These are phyloP conservation scores for Lasioglossum villosulum DNA, from an alignment of 2,888 invertebrate genomes.

Conservation along the genomic window DNA sequence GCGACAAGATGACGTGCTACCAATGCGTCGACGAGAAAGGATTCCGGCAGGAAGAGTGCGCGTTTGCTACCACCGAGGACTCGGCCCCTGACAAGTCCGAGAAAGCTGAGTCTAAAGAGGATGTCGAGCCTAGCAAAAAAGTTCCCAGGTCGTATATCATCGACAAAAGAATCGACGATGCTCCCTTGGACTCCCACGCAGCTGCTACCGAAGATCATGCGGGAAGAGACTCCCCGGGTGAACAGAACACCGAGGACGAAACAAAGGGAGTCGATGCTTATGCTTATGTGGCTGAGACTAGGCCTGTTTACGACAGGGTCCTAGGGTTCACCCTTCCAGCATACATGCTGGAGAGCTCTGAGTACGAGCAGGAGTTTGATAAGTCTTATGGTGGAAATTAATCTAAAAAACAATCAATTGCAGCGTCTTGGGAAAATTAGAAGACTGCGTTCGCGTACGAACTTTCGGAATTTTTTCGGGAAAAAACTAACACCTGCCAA, in stretches of 20 bases:
- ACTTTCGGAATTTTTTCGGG: not conserved
- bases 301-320: slow-evolving; percentile 87
- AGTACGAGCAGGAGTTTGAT: slow-evolving; percentile 89
- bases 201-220: slow-evolving; percentile 59
- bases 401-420: not conserved
- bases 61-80: slow-evolving; percentile 90
- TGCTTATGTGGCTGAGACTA: slow-evolving; percentile 88
- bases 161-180: slow-evolving; percentile 50
- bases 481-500: no score
- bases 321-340: slow-evolving; percentile 88
- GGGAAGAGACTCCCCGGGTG: slow-evolving; percentile 68
- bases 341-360: slow-evolving; percentile 89
- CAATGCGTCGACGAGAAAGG: slow-evolving; percentile 90
- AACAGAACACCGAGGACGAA: slow-evolving; percentile 33
- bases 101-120: slow-evolving; percentile 88
- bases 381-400: slow-evolving; percentile 79
- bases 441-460: not conserved
- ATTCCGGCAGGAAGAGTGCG: slow-evolving; percentile 91
- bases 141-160: slow-evolving; percentile 38
- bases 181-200: slow-evolving; percentile 61
- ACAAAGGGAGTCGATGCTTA: slow-evolving; percentile 73
- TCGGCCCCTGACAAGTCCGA: slow-evolving; percentile 88
- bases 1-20: slow-evolving; percentile 92
- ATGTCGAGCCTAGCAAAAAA: slow-evolving; percentile 49
- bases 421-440: not conserved